Base-by-base conservation (phyloP, 2,888 invertebrate species). In the Yponomeuta malinellus region DNA sequence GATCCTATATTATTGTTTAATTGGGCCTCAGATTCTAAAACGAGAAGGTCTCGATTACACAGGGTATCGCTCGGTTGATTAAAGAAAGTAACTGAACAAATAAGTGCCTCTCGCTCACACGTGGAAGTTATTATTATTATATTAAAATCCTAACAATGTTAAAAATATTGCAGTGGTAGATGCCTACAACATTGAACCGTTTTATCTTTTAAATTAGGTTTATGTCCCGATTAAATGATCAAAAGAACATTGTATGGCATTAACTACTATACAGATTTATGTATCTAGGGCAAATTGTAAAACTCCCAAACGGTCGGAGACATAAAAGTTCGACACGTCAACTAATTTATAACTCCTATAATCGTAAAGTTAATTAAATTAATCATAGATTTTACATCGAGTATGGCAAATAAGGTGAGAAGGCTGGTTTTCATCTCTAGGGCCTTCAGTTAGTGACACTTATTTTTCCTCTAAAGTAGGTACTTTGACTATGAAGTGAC, bases 351-450 rank as follows among this genome's bases (percentile, higher is more conserved):
- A 1, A 65, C 65, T 10, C 31, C 10, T 65, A 65, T 65, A 65
- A 65, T 33, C 65, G 33, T 65, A 65, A 65, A 65, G 31, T 65
- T 65, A 65, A 65, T 65, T 65, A 65, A 65, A 65, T 31, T 65
- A 29, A 65, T 31, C 33, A 65, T 33, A 65, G 52, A 59, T 15
- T 12, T 59, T 59, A 59, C 52, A 12, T 15, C 52, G 12, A 59
- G 52, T 59, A 59, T 59, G 15, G 52, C 52, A 15, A 59, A 59
- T 59, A 59, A 59, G 52, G 52, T 59, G 52, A 59, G 52, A 59
- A 59, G 52, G 52, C 52, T 15, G 52, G 15, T 59, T 59, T 59
- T 59, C 15, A 59, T 59, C 52, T 15, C 52, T 59, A 15, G 6
- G 52, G 12, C 52, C 52, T 59, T 59, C 52, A 15, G 52, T 43